phyloP scores from a whole-genome alignment of 2,888 invertebrate species.

The Adineta ricciae region DNA sequence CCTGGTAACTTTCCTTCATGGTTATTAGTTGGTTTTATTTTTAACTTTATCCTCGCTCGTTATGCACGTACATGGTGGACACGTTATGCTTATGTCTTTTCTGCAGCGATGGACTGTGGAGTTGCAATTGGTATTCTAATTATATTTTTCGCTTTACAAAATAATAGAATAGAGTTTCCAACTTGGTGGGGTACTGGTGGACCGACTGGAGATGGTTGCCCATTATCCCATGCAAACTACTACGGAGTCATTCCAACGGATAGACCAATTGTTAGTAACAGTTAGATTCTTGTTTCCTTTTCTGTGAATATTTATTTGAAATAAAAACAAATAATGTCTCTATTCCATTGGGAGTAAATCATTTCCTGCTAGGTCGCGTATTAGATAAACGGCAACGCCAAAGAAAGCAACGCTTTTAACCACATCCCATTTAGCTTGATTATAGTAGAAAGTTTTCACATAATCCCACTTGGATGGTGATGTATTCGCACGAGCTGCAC shows the following conservation, averaged over 20 bases:
- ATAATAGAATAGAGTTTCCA: conserved; percentile 3
- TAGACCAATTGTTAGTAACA: not conserved
- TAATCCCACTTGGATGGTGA: not conserved
- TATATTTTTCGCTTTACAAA: not conserved
- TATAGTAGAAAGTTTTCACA: not conserved
- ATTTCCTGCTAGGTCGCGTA: not conserved
- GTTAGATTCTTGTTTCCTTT: not conserved
- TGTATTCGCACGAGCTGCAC: not conserved
- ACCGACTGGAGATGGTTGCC: not conserved
- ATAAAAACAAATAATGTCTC: not conserved
- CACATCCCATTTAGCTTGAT: not conserved
- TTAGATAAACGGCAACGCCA: not conserved
- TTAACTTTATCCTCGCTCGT: not conserved
- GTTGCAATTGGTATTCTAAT: not conserved
- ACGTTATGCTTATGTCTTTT: conserved; percentile 13
- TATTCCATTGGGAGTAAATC: not conserved
- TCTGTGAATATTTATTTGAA: not conserved
- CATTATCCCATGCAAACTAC: not conserved
- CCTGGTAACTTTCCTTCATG: conserved; percentile 4
- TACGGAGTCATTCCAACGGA: not conserved
- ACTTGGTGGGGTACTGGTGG: conserved; percentile 16
- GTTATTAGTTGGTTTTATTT: conserved; percentile 18
- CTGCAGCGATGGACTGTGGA: conserved; percentile 11
- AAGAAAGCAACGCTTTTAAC: not conserved
- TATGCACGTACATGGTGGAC: not conserved